Evolutionary conservation across 2,888 invertebrate genomes (phyloP).

Genomic region (Oligia fasciuncula): DNA sequence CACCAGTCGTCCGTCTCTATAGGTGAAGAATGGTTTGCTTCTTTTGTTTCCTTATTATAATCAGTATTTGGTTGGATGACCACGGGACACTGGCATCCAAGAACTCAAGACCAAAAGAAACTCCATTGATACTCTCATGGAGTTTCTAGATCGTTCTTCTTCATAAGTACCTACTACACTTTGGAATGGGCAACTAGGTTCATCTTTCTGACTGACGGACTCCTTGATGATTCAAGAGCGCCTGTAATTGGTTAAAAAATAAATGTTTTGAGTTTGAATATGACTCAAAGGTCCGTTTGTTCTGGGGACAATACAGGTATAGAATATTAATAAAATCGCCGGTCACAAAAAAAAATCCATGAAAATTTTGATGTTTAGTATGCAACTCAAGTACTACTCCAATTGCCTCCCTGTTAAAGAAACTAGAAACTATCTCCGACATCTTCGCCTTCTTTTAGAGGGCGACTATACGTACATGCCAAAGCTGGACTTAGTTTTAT

Average conservation of each 20-base stretch:
- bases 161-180: background rate
- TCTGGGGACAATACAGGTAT: background rate
- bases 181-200: background rate
- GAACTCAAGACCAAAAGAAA: background rate
- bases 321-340: background rate
- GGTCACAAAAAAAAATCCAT: background rate
- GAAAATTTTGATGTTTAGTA: background rate
- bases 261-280: too few species aligned
- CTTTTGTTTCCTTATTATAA: background rate
- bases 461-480: too few species aligned
- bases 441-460: background rate
- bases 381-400: background rate
- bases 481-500: background rate
- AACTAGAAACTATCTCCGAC: background rate
- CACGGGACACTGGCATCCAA: background rate
- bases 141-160: background rate
- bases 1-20: too few species aligned
- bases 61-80: too few species aligned
- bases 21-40: background rate
- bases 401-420: background rate
- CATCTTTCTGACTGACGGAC: background rate
- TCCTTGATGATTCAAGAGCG: background rate
- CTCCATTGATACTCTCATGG: too few species aligned
- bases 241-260: background rate
- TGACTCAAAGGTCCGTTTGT: background rate